Conservation (phyloP, 1,140 invertebrate species). For the Octopus sinensis region DNA sequence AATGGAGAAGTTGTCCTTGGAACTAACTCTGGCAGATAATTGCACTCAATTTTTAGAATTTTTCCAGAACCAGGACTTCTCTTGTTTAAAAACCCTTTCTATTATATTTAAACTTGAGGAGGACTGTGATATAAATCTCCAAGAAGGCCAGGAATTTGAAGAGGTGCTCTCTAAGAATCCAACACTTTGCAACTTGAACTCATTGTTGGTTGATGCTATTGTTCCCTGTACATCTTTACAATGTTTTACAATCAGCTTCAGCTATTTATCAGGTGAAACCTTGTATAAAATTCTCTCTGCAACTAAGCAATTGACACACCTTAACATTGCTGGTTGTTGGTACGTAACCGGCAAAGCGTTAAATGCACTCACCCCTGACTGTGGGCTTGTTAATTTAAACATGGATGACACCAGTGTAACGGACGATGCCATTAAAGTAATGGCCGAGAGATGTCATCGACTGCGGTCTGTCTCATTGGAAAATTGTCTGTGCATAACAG, state of each 20-base stretch:
- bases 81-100: neutral
- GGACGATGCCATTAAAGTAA: neutral
- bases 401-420: neutral
- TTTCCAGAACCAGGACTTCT: neutral
- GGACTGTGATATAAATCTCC: neutral
- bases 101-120: neutral
- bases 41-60: neutral
- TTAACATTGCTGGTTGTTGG: neutral
- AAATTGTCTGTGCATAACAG: neutral
- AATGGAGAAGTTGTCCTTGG: neutral
- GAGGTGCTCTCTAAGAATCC: neutral
- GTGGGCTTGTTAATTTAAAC: neutral
- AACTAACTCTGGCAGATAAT: neutral
- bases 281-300: neutral
- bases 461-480: neutral
- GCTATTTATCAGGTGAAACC: neutral
- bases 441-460: neutral
- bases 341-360: neutral
- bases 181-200: neutral
- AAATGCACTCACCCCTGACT: neutral
- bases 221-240: neutral
- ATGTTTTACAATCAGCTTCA: neutral
- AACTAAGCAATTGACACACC: neutral
- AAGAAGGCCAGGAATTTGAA: neutral
- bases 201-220: neutral